Evolutionary conservation across 2,797 vertebrate species (phyloP).

Genomic region (Ciconia nigra): DNA sequence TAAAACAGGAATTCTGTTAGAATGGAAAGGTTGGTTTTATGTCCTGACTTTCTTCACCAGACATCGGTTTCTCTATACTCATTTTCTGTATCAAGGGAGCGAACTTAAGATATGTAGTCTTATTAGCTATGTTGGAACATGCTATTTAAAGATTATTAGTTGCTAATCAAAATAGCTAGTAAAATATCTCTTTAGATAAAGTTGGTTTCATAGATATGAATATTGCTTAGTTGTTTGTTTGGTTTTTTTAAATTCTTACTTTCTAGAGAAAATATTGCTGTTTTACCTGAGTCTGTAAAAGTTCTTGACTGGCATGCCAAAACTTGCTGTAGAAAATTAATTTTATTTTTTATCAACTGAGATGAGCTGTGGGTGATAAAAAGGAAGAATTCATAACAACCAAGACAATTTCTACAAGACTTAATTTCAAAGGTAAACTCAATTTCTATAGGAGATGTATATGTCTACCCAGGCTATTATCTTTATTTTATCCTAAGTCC

Average conservation of each 20-base stretch:
- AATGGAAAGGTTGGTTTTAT: neutral
- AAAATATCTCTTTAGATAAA: neutral
- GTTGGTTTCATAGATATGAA: neutral
- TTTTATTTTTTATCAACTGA: neutral
- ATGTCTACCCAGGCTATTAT: neutral
- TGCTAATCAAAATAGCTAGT: neutral
- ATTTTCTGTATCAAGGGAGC: neutral
- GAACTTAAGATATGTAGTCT: neutral
- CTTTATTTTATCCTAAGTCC: neutral
- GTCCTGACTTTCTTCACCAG: neutral
- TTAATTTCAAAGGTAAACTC: neutral
- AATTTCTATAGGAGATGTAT: neutral
- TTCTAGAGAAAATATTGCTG: neutral
- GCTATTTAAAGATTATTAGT: neutral
- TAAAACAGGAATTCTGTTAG: neutral
- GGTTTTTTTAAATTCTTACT: neutral
- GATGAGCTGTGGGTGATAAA: neutral
- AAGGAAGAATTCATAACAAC: neutral
- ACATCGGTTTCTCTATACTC: accelerated
- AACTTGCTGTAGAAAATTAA: neutral
- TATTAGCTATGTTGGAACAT: neutral
- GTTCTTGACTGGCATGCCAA: neutral
- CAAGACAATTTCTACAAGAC: neutral
- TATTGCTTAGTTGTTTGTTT: too few species aligned
- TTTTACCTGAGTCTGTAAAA: neutral